phyloP scores from a whole-genome alignment of 2,113 vertebrate genomes.

The mouse (Mus musculus) region DNA sequence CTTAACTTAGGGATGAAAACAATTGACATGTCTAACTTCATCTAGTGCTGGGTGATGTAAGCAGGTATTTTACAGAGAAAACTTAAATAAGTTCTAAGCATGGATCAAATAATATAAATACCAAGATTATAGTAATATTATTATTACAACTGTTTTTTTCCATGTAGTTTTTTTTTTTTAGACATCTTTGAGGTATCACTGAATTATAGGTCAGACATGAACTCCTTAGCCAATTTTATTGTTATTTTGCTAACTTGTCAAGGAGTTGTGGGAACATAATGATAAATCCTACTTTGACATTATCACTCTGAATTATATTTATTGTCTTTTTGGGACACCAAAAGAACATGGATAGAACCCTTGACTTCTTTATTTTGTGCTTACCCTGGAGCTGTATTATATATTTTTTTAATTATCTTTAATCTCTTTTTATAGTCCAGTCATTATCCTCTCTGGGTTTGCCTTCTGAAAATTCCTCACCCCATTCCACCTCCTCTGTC shows the following conservation, averaged over 20 bases:
- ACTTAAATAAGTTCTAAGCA: no score
- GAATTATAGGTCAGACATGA: neutral
- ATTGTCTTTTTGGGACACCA: no score
- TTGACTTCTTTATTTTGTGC: neutral
- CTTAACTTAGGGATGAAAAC: neutral
- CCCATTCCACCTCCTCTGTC: no score
- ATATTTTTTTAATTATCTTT: neutral
- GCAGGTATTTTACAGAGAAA: neutral
- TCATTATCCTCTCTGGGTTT: no score
- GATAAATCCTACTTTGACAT: neutral
- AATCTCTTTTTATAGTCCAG: no score
- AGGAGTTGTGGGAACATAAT: neutral
- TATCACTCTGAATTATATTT: neutral
- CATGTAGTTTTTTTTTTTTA: no score
- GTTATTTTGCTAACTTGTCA: neutral
- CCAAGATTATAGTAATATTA: neutral
- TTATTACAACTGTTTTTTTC: neutral
- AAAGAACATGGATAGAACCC: neutral
- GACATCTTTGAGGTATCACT: neutral
- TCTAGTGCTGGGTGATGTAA: rapidly evolving
- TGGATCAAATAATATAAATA: neutral
- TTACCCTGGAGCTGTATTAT: neutral
- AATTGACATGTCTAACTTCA: neutral
- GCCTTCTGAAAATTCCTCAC: no score
- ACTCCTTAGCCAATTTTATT: neutral